Conservation (phyloP, 92 coral and sea anemone species). For the Umimayanthus chanpuru region DNA sequence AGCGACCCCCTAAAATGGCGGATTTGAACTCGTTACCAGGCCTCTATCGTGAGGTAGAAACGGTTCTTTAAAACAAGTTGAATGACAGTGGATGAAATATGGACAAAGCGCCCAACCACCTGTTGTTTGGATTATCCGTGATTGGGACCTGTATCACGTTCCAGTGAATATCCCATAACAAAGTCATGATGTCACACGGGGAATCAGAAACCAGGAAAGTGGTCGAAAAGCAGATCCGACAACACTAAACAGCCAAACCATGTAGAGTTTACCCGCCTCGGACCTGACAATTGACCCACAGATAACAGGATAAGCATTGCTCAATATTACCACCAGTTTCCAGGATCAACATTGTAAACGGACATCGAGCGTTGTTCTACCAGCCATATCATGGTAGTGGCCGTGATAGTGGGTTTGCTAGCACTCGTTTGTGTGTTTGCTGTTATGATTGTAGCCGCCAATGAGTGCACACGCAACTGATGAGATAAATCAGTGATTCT, state of each 20-base stretch:
- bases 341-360: not conserved
- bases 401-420: slow-evolving; percentile 57
- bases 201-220: not conserved
- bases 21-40: too few relatives aligned
- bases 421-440: slow-evolving; percentile 65
- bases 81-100: too few relatives aligned
- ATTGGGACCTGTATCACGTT: slow-evolving; percentile 21
- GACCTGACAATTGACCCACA: not conserved
- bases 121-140: not conserved
- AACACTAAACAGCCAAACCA: not conserved
- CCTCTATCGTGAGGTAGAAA: too few relatives aligned
- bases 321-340: not conserved
- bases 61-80: too few relatives aligned
- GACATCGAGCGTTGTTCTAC: not conserved
- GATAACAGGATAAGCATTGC: not conserved
- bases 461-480: slow-evolving; percentile 58
- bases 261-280: not conserved
- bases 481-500: not conserved
- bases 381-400: slow-evolving; percentile 21
- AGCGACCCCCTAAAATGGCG: too few relatives aligned
- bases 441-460: slow-evolving; percentile 73
- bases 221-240: not conserved
- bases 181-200: slow-evolving; percentile 12
- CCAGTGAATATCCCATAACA: slow-evolving; percentile 14
- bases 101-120: not conserved